Conservation (phyloP, 2,797 vertebrate species). For the Phalloptychus januarius region DNA sequence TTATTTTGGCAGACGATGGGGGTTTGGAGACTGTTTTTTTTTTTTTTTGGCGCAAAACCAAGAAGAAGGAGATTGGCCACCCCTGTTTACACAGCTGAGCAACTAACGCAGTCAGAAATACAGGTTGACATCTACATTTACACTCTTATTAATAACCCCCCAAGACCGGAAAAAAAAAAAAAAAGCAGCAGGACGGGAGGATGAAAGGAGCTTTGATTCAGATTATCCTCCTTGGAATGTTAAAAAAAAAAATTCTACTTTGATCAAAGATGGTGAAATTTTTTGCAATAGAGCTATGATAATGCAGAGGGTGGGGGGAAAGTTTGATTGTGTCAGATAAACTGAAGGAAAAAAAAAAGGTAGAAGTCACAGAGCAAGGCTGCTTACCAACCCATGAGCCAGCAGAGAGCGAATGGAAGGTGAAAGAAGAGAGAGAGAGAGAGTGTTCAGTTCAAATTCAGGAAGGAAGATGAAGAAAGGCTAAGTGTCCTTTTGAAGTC, state of each 20-base stretch:
- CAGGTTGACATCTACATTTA: slow-evolving; percentile 2
- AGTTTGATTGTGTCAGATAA: slow-evolving; percentile 5
- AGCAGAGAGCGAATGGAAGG: slow-evolving; percentile 30
- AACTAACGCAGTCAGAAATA: slow-evolving; percentile 15
- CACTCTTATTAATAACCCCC: slow-evolving; percentile 7
- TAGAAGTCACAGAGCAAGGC: slow-evolving; percentile 45
- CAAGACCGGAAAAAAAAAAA: slow-evolving; percentile 17
- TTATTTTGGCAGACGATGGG: slow-evolving; percentile 51
- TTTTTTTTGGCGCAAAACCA: slow-evolving; percentile 55
- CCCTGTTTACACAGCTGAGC: slow-evolving; percentile 67
- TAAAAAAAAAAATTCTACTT: slow-evolving; percentile 45
- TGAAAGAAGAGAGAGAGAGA: slow-evolving; percentile 24
- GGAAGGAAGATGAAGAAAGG: slow-evolving; percentile 31
- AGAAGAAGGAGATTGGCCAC: slow-evolving; percentile 38
- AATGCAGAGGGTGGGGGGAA: slow-evolving; percentile 26
- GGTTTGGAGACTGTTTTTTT: slow-evolving; percentile 54
- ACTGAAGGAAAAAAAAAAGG: background rate
- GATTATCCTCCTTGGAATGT: slow-evolving; percentile 48
- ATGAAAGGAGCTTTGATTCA: slow-evolving; percentile 54
- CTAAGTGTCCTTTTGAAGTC: slow-evolving; percentile 5
- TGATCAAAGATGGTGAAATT: slow-evolving; percentile 58
- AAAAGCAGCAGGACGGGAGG: slow-evolving; percentile 25
- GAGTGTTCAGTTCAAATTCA: slow-evolving; percentile 14
- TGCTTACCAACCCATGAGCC: slow-evolving; percentile 18
- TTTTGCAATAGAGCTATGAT: slow-evolving; percentile 40